Evolutionary conservation across 2,113 vertebrate genomes (phyloP), one percentile per base, ranked within the genome.

Genomic region (Ranitomeya variabilis): DNA sequence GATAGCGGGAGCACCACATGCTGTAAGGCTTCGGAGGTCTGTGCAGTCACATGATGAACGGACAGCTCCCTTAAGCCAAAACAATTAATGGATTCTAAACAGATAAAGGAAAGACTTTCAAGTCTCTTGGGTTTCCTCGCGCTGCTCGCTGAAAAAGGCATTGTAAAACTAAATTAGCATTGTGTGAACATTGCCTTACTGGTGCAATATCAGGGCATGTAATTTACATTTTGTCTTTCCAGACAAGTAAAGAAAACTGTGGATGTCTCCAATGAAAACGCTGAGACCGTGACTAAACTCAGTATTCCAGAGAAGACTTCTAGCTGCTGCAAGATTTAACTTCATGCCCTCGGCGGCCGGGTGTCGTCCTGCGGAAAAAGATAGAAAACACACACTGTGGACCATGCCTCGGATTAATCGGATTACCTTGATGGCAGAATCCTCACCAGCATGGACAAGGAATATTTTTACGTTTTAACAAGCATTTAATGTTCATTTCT

Each of bases 221-320:
- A 9, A 31, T 51, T 80, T 60, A 0, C 11, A 19, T 31, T 26
- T 81, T 71, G 19, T 57, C 18, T 55, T 21, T 4, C 1, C 78
- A 95, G 94, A 90, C 94, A 94, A 77, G 92, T 92, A 4, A 96
- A 96, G 87, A 94, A 92, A 87, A 91, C 77, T 3, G 91, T 83
- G 7, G 92, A 79, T 23, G 64, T 91, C 3, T 18, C 4, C 55
- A 86, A 87, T 31, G 89, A 77, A 4, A 37, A 87, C 80, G 91
- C 73, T 0, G 51, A 92, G 0, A 5, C 93, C 0, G 60, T 80
- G 23, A 91, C 91, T 64, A 90, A 84, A 21, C 92, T 94, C 64
- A 90, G 80, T 91, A 51, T 77, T 13, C 31, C 76, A 18, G 90
- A 86, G 19, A 31, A 76, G 0, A 92, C 88, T 90, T 90, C 89